Conservation (phyloP, 37 sponge, comb jelly and placozoan species). For the Amphimedon queenslandica region DNA sequence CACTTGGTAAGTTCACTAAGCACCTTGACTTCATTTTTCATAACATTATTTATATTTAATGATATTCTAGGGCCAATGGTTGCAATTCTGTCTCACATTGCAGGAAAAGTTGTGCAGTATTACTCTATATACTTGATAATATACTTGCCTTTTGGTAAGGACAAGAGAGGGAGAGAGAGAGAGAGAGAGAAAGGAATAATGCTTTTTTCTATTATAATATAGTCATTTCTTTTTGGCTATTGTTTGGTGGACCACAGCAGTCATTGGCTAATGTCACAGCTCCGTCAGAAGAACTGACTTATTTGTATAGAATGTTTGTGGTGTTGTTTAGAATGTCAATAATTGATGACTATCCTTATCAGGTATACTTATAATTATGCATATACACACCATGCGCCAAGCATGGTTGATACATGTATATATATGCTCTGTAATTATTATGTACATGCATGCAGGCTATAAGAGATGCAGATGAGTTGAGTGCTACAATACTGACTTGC, state of each 20-base stretch:
- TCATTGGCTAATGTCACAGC: neutral
- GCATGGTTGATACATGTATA: too few relatives aligned
- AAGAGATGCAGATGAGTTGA: conserved; percentile 25
- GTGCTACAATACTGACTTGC: conserved; percentile 30
- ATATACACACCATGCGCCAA: neutral
- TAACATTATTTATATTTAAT: neutral
- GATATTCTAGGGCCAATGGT: conserved; percentile 19
- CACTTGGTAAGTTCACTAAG: conserved; percentile 10
- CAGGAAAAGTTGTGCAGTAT: conserved; percentile 37
- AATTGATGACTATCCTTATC: conserved; percentile 39
- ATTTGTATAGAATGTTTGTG: conserved; percentile 18
- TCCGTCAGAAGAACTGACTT: neutral
- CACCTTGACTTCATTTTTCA: too few relatives aligned
- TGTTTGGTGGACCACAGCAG: conserved; percentile 50
- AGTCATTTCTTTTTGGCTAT: conserved; percentile 49
- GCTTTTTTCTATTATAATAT: neutral
- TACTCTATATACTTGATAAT: conserved; percentile 31
- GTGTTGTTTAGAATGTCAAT: conserved; percentile 49
- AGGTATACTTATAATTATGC: neutral
- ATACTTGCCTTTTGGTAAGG: conserved; percentile 34
- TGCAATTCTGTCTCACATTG: conserved; percentile 30
- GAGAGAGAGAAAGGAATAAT: neutral
- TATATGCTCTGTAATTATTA: too few relatives aligned
- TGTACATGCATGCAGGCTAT: conserved; percentile 27
- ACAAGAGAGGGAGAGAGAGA: neutral